Evolutionary conservation across 2,888 invertebrate species (phyloP).

Genomic region (Cheilosia urbana): DNA sequence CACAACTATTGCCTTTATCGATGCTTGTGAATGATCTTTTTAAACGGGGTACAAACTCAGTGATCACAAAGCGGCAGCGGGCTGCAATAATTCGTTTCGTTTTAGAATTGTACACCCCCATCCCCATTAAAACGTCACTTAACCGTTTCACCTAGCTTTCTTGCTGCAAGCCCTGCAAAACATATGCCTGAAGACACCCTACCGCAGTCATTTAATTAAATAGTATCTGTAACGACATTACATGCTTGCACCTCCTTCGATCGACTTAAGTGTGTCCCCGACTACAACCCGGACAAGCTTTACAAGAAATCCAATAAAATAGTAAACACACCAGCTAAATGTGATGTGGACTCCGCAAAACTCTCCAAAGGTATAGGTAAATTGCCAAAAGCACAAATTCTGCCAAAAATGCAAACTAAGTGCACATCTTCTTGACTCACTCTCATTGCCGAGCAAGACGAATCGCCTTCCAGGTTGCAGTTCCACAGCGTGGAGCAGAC

Average conservation of each 20-base stretch:
- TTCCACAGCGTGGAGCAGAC: slow-evolving; percentile 10
- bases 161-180: neutral
- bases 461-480: slow-evolving; percentile 30
- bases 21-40: too few relatives aligned
- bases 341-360: slow-evolving; percentile 46
- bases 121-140: neutral
- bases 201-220: slow-evolving; percentile 56
- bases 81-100: too few relatives aligned
- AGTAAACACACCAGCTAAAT: slow-evolving; percentile 35
- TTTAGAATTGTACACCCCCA: too few relatives aligned
- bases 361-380: slow-evolving; percentile 77
- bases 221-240: slow-evolving; percentile 44
- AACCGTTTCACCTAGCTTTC: neutral
- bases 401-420: slow-evolving; percentile 76
- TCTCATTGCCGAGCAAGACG: slow-evolving; percentile 33
- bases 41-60: too few relatives aligned
- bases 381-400: slow-evolving; percentile 78
- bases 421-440: slow-evolving; percentile 33
- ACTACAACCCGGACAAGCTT: slow-evolving; percentile 7
- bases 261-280: slow-evolving; percentile 39
- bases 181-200: slow-evolving; percentile 6
- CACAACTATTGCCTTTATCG: too few relatives aligned
- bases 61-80: too few relatives aligned
- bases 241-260: slow-evolving; percentile 45
- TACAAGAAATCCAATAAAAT: slow-evolving; percentile 62